A percentile compares a stretch with the other conserved stretches of the same genome.
These are phyloP conservation scores for Agrotis ipsilon DNA, from an alignment of 2,888 invertebrate genomes.

Conservation along the genomic window DNA sequence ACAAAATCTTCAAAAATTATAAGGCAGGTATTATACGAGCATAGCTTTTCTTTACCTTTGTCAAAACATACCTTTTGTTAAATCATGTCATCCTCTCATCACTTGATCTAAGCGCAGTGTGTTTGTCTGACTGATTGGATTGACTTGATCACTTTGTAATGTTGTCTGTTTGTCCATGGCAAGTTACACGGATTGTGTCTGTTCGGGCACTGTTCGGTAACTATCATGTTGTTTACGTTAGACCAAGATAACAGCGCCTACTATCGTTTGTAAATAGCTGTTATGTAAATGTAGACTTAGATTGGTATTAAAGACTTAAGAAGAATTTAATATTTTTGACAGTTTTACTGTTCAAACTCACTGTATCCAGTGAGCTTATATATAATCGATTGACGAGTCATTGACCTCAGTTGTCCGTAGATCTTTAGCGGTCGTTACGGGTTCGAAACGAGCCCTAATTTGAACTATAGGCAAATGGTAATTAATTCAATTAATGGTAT, in stretches of 20 bases:
- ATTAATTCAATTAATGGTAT: too few species aligned
- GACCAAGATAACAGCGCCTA: background rate
- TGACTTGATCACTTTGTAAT: slow-evolving; percentile 55
- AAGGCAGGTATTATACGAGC: background rate
- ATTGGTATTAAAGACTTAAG: background rate
- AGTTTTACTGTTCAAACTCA: background rate
- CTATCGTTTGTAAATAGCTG: slow-evolving; percentile 15
- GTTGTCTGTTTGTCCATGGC: slow-evolving; percentile 47
- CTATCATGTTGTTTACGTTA: slow-evolving; percentile 7
- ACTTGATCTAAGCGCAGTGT: slow-evolving; percentile 17
- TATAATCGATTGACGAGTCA: too few species aligned
- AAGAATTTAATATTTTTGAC: background rate
- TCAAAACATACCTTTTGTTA: background rate
- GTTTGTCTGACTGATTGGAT: slow-evolving; percentile 44
- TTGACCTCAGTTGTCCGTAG: background rate
- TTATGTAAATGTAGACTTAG: background rate
- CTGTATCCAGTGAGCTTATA: background rate
- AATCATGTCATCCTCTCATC: background rate
- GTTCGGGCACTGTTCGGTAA: background rate
- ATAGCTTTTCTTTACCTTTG: background rate
- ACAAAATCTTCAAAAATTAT: background rate
- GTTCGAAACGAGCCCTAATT: background rate
- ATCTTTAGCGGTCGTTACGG: background rate
- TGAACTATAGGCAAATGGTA: too few species aligned
- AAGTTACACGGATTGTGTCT: slow-evolving; percentile 18